These are phyloP conservation scores for Melanerpes formicivorus DNA, from an alignment of 2,113 vertebrate species.

Conservation along the genomic window DNA sequence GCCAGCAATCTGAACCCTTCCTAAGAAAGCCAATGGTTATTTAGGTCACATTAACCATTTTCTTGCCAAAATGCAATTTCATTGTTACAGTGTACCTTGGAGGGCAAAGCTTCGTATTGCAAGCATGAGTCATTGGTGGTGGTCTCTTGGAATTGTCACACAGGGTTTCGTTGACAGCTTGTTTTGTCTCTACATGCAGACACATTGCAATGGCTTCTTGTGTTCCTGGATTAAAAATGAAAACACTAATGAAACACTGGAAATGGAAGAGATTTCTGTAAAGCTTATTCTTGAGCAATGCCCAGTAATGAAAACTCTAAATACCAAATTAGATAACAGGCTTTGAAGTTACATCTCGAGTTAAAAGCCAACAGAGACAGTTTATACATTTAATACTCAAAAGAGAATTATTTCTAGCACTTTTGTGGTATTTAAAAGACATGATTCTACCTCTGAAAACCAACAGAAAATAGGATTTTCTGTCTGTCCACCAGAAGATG, in stretches of 20 bases:
- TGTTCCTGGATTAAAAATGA: conserved; percentile 75
- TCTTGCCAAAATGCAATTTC: not conserved
- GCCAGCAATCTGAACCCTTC: not conserved
- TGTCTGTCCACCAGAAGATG: not conserved
- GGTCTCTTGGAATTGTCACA: conserved; percentile 82
- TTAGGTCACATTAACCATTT: conserved; percentile 15
- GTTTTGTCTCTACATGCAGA: conserved; percentile 75
- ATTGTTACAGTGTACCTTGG: conserved; percentile 77
- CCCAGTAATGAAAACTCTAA: not conserved
- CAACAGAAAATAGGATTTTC: not conserved
- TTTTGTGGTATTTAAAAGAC: not conserved
- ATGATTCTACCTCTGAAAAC: not conserved
- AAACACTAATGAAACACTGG: not conserved
- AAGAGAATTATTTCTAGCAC: not conserved
- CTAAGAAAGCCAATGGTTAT: not conserved
- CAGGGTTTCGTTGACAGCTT: conserved; percentile 76
- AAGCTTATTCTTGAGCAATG: not conserved
- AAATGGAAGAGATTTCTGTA: not conserved
- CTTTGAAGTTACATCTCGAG: not conserved
- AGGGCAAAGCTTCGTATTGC: conserved; percentile 84
- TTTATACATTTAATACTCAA: not conserved
- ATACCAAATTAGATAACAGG: not conserved
- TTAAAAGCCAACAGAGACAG: not conserved
- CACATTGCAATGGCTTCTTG: conserved; percentile 88
- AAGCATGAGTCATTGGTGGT: conserved; percentile 80